Base-by-base conservation (phyloP, 2,888 invertebrate genomes). In the Eurois occulta region DNA sequence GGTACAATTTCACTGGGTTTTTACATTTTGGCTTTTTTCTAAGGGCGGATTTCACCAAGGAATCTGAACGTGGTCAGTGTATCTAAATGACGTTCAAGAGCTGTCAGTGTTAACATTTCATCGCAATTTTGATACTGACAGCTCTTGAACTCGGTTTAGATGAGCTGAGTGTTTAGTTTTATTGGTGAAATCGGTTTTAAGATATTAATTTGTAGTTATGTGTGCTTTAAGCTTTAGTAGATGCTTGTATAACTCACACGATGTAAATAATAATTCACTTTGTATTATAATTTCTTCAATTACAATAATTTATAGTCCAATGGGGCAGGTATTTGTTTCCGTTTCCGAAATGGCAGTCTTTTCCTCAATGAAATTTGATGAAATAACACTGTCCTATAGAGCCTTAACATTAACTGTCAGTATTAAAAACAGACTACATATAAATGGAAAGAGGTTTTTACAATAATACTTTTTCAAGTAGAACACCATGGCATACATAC, bases 151-250 rank as follows among this genome's bases (percentile, higher is more conserved):
- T n/a, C n/a, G n/a, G n/a, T n/a, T n/a, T n/a, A n/a, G n/a, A n/a
- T n/a, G n/a, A n/a, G n/a, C n/a, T n/a, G n/a, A n/a, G n/a, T n/a
- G n/a, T n/a, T n/a, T n/a, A n/a, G n/a, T n/a, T n/a, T n/a, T n/a
- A n/a, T n/a, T n/a, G n/a, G n/a, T n/a, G n/a, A n/a, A n/a, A n/a
- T n/a, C n/a, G n/a, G n/a, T n/a, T n/a, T n/a, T n/a, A n/a, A n/a
- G n/a, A n/a, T n/a, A 41, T 68, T 52, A 3, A 46, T 60, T 66
- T 72, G 32, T 78, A 65, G 65, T 81, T 81, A 1, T 16, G 58
- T 72, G 58, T 48, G 83, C 86, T 83, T 84, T 52, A 60, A 65
- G 75, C 75, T 83, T 68, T 48, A 60, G 60, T 85, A 72, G 85
- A 43, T n/a, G 70, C 85, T 64, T 67, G 32, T 58, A 46, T 84